Conservation (phyloP, 2,888 invertebrate species). For the Caradrina kadenii region DNA sequence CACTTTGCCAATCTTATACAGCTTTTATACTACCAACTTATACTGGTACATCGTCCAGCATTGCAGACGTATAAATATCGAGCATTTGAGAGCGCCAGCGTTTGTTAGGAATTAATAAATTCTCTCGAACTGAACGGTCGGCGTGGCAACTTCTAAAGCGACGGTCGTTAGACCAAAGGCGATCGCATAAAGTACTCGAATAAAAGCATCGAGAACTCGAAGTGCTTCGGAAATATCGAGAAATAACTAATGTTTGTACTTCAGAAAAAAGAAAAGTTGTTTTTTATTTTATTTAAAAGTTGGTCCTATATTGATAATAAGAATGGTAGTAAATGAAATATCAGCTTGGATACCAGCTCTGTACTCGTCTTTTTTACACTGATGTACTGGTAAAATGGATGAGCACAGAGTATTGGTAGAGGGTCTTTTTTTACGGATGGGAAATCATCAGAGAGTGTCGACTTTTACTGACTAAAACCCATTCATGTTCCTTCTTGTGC, state of each 20-base stretch:
- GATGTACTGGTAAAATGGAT: no score
- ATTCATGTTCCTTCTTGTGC: no score
- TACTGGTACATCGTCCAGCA: constrained; percentile 16
- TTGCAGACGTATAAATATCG: constrained; percentile 58
- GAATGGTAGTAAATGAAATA: no score
- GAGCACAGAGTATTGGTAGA: no score
- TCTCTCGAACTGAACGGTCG: constrained; percentile 39
- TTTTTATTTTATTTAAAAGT: neutral
- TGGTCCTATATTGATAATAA: no score
- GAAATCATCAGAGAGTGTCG: no score
- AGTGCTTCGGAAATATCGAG: constrained; percentile 40
- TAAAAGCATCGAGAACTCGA: constrained; percentile 39
- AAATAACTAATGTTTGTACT: constrained; percentile 21
- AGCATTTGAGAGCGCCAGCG: constrained; percentile 29
- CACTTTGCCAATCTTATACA: constrained; percentile 53
- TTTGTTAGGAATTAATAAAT: constrained; percentile 59
- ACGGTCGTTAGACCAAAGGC: constrained; percentile 44
- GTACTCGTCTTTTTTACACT: no score
- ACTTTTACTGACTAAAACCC: no score
- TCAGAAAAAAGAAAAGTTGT: constrained; percentile 11
- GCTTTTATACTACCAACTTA: constrained; percentile 27
- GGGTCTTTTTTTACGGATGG: no score
- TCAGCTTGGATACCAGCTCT: no score
- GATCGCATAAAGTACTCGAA: constrained; percentile 44
- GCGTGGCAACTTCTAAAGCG: constrained; percentile 44